Evolutionary conservation across 2,113 vertebrate genomes (phyloP).

Genomic region (Pandion haliaetus): DNA sequence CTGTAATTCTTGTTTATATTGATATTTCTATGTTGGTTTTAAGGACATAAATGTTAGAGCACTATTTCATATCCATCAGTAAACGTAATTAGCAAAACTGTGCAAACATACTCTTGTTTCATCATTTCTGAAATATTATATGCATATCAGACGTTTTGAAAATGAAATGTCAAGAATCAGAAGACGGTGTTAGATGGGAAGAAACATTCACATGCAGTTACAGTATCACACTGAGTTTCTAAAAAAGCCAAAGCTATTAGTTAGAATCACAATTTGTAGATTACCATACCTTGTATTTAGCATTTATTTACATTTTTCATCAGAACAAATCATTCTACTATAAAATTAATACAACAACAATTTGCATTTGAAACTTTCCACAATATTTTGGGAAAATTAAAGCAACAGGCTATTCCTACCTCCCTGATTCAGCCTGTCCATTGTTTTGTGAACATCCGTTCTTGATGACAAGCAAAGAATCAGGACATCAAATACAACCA

Average conservation of each 20-base stretch:
- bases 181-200: background rate
- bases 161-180: background rate
- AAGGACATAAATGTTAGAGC: background rate
- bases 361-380: background rate
- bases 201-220: background rate
- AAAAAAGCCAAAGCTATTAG: background rate
- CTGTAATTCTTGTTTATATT: background rate
- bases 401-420: constrained; percentile 64
- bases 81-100: background rate
- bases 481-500: constrained; percentile 68
- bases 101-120: background rate
- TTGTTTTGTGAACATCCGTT: constrained; percentile 64
- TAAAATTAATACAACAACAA: background rate
- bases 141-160: background rate
- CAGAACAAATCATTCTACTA: background rate
- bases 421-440: constrained; percentile 79
- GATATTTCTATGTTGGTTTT: background rate
- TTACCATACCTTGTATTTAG: background rate
- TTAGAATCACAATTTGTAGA: background rate
- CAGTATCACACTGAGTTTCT: background rate
- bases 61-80: background rate
- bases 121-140: background rate
- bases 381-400: constrained; percentile 2
- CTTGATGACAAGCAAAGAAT: constrained; percentile 70
- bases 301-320: background rate